phyloP scores from a whole-genome alignment of 2,113 vertebrate genomes.

The Poeciliopsis retropinna region DNA sequence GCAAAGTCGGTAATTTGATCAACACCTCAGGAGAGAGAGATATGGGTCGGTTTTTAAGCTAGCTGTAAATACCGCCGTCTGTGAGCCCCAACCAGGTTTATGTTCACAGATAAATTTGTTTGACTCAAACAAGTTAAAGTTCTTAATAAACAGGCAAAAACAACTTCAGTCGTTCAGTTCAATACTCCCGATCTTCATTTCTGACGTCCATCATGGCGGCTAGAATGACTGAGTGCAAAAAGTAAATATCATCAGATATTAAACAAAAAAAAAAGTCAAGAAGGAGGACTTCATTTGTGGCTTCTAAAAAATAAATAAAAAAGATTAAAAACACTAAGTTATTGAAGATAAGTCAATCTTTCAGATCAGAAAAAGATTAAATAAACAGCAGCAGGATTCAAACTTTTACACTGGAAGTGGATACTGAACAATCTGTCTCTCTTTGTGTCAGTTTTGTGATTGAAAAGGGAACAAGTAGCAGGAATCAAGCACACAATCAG shows the following conservation, averaged over 20 bases:
- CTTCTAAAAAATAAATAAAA: neutral
- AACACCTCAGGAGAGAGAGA: no score
- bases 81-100: no score
- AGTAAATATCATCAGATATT: neutral
- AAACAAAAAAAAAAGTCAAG: conserved; percentile 1
- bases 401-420: conserved; percentile 2
- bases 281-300: neutral
- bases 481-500: conserved; percentile 5
- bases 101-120: no score
- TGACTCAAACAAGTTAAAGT: no score
- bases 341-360: neutral
- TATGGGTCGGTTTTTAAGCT: no score
- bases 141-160: no score
- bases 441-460: neutral
- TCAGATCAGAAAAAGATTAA: neutral
- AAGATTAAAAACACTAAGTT: neutral
- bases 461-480: neutral
- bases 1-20: no score
- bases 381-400: neutral
- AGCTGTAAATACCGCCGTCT: no score
- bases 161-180: no score
- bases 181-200: no score
- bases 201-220: no score
- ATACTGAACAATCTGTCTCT: neutral
- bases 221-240: no score